These are phyloP conservation scores for Allolobophora icterica DNA, from an alignment of 2,888 invertebrate genomes.

Conservation along the genomic window DNA sequence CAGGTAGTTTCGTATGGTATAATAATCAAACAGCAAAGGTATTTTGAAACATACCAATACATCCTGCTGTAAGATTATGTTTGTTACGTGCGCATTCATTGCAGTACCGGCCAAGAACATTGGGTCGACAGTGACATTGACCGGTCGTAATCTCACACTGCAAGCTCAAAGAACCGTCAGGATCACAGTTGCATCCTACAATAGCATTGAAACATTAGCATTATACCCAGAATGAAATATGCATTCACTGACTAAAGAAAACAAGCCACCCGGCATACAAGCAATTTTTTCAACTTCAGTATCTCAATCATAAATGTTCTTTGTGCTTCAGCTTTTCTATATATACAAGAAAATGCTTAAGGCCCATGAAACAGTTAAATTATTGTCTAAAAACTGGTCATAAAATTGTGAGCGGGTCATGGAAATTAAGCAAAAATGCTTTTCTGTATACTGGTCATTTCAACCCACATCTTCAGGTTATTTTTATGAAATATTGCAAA, in stretches of 20 bases:
- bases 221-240: background rate
- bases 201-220: conserved; percentile 31
- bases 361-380: too few species aligned
- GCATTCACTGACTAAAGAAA: background rate
- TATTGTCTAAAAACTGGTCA: too few species aligned
- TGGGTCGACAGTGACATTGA: conserved; percentile 71
- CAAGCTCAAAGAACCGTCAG: conserved; percentile 77
- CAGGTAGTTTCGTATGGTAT: background rate
- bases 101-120: conserved; percentile 89
- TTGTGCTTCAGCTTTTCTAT: too few species aligned
- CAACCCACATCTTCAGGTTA: too few species aligned
- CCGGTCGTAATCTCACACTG: conserved; percentile 78
- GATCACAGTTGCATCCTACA: conserved; percentile 84
- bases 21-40: background rate
- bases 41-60: conserved; percentile 61
- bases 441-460: too few species aligned
- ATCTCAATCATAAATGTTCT: too few species aligned
- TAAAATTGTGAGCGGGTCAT: too few species aligned
- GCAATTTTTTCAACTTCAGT: too few species aligned
- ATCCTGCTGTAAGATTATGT: conserved; percentile 83
- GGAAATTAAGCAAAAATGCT: too few species aligned
- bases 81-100: conserved; percentile 96
- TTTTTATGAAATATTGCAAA: too few species aligned
- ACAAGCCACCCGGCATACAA: background rate
- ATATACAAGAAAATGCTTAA: too few species aligned